A percentile compares a stretch with the other conserved stretches of the same genome.
phyloP scores from a whole-genome alignment of 2,797 vertebrate genomes.

The Scolopax rusticola region DNA sequence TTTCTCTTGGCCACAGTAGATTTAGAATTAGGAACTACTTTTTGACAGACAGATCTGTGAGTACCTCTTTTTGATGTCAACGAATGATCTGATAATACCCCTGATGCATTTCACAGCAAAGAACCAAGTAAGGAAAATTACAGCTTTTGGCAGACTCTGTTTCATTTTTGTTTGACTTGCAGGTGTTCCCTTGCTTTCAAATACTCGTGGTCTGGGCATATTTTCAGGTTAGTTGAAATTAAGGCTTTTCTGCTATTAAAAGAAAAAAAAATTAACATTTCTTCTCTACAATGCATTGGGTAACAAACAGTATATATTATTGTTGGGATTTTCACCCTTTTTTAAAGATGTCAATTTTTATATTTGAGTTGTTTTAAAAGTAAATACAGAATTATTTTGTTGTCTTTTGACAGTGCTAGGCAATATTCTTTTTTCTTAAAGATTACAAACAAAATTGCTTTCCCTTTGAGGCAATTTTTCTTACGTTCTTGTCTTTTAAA shows the following conservation, averaged over 20 bases:
- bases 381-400: background rate
- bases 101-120: constrained; percentile 1
- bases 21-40: background rate
- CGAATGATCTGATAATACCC: constrained; percentile 15
- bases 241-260: constrained; percentile 25
- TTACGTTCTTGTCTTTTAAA: background rate
- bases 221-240: constrained; percentile 51
- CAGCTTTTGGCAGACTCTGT: constrained; percentile 1
- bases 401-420: background rate
- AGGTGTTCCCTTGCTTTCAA: constrained; percentile 57
- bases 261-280: constrained; percentile 41
- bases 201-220: constrained; percentile 39
- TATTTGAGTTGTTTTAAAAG: background rate
- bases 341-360: background rate
- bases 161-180: constrained; percentile 38
- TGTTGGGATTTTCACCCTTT: background rate
- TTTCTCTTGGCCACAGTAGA: background rate
- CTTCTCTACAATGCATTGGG: constrained; percentile 2
- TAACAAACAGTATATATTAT: background rate
- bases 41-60: background rate
- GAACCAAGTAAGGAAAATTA: constrained; percentile 9
- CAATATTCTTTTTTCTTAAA: background rate
- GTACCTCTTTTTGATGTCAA: background rate
- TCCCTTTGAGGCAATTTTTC: background rate
- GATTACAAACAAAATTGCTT: background rate